Conservation (phyloP, 2,888 invertebrate species). For the Cacoxenus indagator region DNA sequence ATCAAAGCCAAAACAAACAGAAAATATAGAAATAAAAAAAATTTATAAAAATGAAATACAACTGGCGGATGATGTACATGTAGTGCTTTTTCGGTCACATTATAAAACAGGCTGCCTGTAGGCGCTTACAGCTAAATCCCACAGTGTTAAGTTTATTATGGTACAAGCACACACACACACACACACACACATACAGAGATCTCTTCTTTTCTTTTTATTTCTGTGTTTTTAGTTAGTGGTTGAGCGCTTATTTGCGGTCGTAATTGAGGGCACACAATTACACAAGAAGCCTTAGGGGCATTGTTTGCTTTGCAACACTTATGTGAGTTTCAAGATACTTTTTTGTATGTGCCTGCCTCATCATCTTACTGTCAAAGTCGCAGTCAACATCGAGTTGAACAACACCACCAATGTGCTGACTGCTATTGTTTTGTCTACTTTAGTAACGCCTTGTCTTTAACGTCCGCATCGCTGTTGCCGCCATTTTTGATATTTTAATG, state of each 20-base stretch:
- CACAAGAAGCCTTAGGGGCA: background rate
- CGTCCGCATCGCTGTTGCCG: background rate
- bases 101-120: too few relatives aligned
- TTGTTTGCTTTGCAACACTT: slow-evolving; percentile 10
- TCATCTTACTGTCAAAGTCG: background rate
- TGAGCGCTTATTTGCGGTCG: too few relatives aligned
- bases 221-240: too few relatives aligned
- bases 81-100: too few relatives aligned
- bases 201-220: too few relatives aligned
- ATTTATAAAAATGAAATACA: too few relatives aligned
- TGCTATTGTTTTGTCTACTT: background rate
- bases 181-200: background rate
- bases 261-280: background rate
- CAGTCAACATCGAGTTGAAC: background rate
- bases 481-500: background rate
- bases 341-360: background rate
- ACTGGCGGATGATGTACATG: too few relatives aligned
- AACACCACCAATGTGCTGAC: background rate
- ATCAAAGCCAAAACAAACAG: too few relatives aligned
- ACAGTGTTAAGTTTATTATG: slow-evolving; percentile 11
- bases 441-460: background rate
- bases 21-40: too few relatives aligned
- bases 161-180: background rate
- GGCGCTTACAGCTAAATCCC: background rate
- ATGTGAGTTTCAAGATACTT: slow-evolving; percentile 10